phyloP scores from a whole-genome alignment of 2,888 invertebrate species.

The Tridacna gigas region DNA sequence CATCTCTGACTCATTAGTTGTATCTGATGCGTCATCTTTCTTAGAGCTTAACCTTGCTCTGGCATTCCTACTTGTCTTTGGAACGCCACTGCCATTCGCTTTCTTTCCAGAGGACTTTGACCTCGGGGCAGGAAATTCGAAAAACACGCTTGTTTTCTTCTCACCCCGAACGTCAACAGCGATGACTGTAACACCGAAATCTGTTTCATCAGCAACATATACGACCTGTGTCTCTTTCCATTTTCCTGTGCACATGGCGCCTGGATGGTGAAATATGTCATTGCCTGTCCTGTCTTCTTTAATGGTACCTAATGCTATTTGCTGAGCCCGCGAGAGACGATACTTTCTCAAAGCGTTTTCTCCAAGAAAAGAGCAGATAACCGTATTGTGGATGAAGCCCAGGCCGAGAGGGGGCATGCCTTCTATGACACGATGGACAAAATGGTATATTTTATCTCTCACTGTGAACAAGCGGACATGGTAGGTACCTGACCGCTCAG shows the following conservation, averaged over 20 bases:
- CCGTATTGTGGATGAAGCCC: slow-evolving; percentile 47
- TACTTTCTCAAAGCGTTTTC: slow-evolving; percentile 44
- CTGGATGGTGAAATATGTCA: slow-evolving; percentile 56
- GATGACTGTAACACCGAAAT: slow-evolving; percentile 54
- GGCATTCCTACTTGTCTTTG: slow-evolving; percentile 38
- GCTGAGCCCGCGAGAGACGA: slow-evolving; percentile 54
- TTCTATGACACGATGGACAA: slow-evolving; percentile 52
- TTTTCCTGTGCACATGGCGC: slow-evolving; percentile 45
- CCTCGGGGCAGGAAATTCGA: slow-evolving; percentile 47
- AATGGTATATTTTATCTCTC: slow-evolving; percentile 56
- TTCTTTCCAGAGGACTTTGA: slow-evolving; percentile 37
- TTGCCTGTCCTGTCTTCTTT: slow-evolving; percentile 53
- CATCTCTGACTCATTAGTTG: slow-evolving; percentile 37
- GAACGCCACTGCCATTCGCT: slow-evolving; percentile 27
- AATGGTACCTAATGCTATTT: slow-evolving; percentile 41
- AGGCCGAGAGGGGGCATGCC: slow-evolving; percentile 55
- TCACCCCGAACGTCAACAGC: slow-evolving; percentile 47
- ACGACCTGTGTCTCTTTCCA: slow-evolving; percentile 39
- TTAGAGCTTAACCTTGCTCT: slow-evolving; percentile 16
- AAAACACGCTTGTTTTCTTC: slow-evolving; percentile 54
- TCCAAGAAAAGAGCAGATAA: slow-evolving; percentile 54
- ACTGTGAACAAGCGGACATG: slow-evolving; percentile 61
- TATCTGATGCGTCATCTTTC: slow-evolving; percentile 55
- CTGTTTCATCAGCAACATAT: slow-evolving; percentile 58
- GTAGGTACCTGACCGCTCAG: slow-evolving; percentile 51